phyloP scores from a whole-genome alignment of 2,113 vertebrate species.

The Onychorhynchus coronatus region DNA sequence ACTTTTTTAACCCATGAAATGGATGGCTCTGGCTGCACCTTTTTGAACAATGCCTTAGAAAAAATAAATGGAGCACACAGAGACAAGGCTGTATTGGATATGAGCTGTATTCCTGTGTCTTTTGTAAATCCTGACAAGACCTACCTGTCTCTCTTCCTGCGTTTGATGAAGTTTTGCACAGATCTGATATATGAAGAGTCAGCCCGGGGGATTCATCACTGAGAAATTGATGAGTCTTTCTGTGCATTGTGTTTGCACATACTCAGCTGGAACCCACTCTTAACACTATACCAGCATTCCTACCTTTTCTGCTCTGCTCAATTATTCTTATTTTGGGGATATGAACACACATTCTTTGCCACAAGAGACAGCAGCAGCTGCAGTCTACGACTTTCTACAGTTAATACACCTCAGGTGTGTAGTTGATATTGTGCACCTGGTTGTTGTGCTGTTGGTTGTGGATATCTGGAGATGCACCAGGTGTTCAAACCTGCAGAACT shows the following conservation, averaged over 20 bases:
- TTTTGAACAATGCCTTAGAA: not conserved
- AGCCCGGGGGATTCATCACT: not conserved
- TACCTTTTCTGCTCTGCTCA: not conserved
- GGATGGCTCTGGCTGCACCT: not conserved
- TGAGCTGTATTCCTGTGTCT: not conserved
- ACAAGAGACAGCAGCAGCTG: not conserved
- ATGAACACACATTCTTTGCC: not conserved
- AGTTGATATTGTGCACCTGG: not conserved
- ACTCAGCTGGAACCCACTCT: not conserved
- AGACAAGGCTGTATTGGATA: not conserved
- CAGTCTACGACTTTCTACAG: not conserved
- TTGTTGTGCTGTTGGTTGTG: not conserved
- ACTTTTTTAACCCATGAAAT: constrained; percentile 41
- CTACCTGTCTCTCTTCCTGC: not conserved
- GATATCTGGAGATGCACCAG: not conserved
- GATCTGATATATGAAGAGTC: constrained; percentile 16
- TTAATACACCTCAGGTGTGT: not conserved
- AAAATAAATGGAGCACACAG: constrained; percentile 17
- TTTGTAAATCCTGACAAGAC: constrained; percentile 37
- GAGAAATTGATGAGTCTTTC: not conserved
- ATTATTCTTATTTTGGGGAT: not conserved
- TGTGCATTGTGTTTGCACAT: not conserved
- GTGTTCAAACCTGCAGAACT: not conserved
- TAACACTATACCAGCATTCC: not conserved
- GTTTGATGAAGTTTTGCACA: constrained; percentile 2